Conservation (phyloP, 2,888 invertebrate genomes). For the Abrostola tripartita region DNA sequence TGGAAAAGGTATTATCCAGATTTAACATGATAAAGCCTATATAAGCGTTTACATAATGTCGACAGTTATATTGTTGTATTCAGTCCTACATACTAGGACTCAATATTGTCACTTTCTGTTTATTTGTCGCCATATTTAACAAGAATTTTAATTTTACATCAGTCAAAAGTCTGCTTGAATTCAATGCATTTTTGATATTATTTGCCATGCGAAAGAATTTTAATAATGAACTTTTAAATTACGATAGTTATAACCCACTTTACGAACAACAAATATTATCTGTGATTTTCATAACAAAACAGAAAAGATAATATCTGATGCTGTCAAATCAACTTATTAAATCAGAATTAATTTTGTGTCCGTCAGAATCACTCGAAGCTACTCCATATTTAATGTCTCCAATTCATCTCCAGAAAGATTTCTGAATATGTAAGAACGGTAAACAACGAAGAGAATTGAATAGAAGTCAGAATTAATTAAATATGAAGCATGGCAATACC, state of each 20-base stretch:
- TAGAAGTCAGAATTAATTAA: conserved; percentile 26
- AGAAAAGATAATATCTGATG: background rate
- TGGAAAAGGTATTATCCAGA: background rate
- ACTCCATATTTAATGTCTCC: background rate
- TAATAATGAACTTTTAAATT: too few relatives aligned
- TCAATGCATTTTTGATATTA: too few relatives aligned
- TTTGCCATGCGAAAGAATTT: too few relatives aligned
- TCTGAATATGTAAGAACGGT: conserved; percentile 27
- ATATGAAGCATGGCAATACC: conserved; percentile 44
- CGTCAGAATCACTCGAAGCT: conserved; percentile 1
- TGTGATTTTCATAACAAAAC: background rate
- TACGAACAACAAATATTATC: background rate
- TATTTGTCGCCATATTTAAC: too few relatives aligned
- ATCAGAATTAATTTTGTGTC: conserved; percentile 1
- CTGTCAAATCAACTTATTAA: background rate
- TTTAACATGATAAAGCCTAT: background rate
- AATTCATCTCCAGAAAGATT: conserved; percentile 13
- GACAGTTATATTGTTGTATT: too few relatives aligned
- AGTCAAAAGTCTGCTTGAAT: too few relatives aligned
- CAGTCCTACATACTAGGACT: too few relatives aligned
- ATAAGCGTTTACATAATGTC: too few relatives aligned
- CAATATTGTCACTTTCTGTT: too few relatives aligned
- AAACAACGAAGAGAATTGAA: conserved; percentile 27
- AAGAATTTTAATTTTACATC: too few relatives aligned
- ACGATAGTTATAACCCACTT: background rate